phyloP scores from a whole-genome alignment of 2,113 vertebrate species.

The Haliaeetus leucogaster region DNA sequence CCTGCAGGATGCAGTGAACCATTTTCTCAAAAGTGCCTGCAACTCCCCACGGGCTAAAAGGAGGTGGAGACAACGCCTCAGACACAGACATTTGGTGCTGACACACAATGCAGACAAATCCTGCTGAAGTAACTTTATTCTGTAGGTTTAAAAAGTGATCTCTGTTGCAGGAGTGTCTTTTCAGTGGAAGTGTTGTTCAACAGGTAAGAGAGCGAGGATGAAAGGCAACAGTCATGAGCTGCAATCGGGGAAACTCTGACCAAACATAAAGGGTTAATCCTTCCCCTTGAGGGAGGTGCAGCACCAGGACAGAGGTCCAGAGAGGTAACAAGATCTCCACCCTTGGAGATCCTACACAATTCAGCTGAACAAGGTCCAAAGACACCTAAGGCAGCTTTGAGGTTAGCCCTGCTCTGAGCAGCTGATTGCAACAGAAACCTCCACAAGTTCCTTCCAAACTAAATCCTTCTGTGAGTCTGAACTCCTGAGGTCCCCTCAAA shows the following conservation, averaged over 20 bases:
- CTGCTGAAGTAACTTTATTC: background rate
- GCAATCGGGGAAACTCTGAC: background rate
- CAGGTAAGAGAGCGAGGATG: background rate
- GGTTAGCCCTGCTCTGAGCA: background rate
- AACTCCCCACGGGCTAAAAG: background rate
- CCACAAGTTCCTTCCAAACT: background rate
- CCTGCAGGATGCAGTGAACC: background rate
- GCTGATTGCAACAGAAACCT: background rate
- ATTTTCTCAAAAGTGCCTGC: background rate
- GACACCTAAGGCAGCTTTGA: background rate
- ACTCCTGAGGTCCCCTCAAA: background rate
- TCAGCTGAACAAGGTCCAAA: background rate
- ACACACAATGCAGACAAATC: background rate
- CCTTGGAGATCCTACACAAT: background rate
- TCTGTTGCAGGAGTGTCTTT: background rate
- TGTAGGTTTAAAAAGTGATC: background rate
- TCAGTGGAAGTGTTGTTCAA: background rate
- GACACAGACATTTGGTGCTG: background rate
- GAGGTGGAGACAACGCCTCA: background rate
- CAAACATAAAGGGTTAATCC: background rate
- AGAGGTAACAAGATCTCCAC: background rate
- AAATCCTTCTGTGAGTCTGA: background rate
- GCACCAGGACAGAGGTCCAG: background rate
- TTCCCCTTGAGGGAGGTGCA: background rate
- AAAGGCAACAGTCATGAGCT: background rate